A percentile compares a stretch with the other conserved stretches of the same genome.
Evolutionary conservation across 2,888 invertebrate genomes (phyloP).

Genomic region (Drosophila conformis): DNA sequence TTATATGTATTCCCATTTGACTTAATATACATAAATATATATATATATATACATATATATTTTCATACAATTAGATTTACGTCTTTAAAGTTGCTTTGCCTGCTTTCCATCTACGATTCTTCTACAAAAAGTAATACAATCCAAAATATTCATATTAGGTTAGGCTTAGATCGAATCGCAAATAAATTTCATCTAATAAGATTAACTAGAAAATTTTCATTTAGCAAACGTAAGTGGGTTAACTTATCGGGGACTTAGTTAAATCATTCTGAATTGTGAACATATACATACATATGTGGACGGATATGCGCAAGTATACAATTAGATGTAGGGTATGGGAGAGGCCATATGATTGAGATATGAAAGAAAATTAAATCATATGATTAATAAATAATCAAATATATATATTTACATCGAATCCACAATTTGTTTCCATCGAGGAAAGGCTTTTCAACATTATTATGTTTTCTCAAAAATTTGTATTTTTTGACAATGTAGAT

Average conservation of each 20-base stretch:
- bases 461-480: constrained; percentile 6
- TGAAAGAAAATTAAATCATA: not conserved
- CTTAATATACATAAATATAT: constrained; percentile 73
- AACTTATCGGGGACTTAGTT: not conserved
- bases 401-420: constrained; percentile 45
- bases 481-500: constrained; percentile 28
- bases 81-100: constrained; percentile 77
- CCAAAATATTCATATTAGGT: constrained; percentile 49
- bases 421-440: constrained; percentile 20
- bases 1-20: constrained; percentile 76
- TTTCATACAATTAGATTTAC: constrained; percentile 79
- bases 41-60: constrained; percentile 55
- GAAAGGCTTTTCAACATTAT: constrained; percentile 10
- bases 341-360: constrained; percentile 6
- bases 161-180: constrained; percentile 46
- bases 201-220: constrained; percentile 68
- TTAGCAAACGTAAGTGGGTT: constrained; percentile 23
- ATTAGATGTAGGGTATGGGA: constrained; percentile 44
- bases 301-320: constrained; percentile 75
- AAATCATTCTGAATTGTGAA: constrained; percentile 41
- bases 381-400: constrained; percentile 13
- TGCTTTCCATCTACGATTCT: constrained; percentile 63
- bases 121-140: constrained; percentile 64
- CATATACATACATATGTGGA: constrained; percentile 63
- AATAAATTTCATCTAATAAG: constrained; percentile 72